These are phyloP conservation scores for Glyptemys insculpta DNA, from an alignment of 2,797 vertebrate genomes.

Conservation along the genomic window DNA sequence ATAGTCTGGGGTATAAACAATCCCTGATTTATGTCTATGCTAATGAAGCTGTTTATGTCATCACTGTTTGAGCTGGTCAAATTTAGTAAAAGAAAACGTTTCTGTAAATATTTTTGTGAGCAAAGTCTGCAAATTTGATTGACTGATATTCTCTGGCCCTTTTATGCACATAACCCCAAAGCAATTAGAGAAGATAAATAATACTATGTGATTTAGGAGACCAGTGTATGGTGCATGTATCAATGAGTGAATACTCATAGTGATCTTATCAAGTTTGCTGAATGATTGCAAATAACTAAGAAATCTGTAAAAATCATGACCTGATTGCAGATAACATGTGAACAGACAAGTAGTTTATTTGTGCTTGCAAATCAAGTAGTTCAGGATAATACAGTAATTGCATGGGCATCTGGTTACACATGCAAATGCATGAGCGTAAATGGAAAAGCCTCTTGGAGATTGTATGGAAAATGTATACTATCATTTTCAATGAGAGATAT, in stretches of 20 bases:
- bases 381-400: neutral
- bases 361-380: neutral
- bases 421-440: neutral
- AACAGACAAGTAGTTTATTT: neutral
- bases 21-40: neutral
- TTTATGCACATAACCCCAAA: neutral
- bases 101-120: neutral
- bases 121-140: neutral
- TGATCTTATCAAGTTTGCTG: neutral
- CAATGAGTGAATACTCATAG: neutral
- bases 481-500: neutral
- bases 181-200: neutral
- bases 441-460: neutral
- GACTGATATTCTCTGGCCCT: neutral
- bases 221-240: neutral
- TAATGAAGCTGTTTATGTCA: neutral
- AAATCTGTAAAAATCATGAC: neutral
- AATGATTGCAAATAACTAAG: neutral
- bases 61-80: slow-evolving; percentile 15
- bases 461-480: neutral
- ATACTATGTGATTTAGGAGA: neutral
- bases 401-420: neutral
- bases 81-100: slow-evolving; percentile 9
- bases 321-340: neutral
- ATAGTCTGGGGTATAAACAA: slow-evolving; percentile 14